Base-by-base conservation (phyloP, 2,888 invertebrate species). In the Physocephala rufipes region DNA sequence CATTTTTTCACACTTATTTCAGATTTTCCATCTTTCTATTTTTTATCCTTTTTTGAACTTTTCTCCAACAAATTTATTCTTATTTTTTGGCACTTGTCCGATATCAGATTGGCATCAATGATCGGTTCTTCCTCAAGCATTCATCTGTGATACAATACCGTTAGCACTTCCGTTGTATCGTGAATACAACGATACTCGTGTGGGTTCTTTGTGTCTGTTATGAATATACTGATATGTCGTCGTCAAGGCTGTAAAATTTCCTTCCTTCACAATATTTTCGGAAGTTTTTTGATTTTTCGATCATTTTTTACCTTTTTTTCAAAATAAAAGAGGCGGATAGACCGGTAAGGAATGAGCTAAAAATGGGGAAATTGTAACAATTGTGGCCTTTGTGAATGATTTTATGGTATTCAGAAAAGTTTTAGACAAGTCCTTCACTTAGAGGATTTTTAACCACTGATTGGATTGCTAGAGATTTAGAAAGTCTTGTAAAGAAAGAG, bases 111-210 rank as follows among this genome's bases (percentile, higher is more conserved):
- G 36, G 16, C 26, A 15, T 16, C 58, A 24, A 26, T 24, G 13
- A 0, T 24, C 63, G n/a, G n/a, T n/a, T n/a, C n/a, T n/a, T n/a
- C 63, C 43, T 24, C 26, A 2, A 45, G 63, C 47, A 15, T n/a
- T n/a, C n/a, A n/a, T 63, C 63, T 63, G 26, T 19, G 15, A 63
- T 63, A 26, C 63, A 63, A 63, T 63, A 21, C 15, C 21, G 45
- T n/a, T 26, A 63, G 63, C 63, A 63, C 45, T 63, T 63, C 63
- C 43, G 63, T 21, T 36, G 19, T 62, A 19, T n/a, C 55, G 36
- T 55, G n/a, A n/a, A 13, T 13, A 24, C 21, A n/a, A n/a, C n/a
- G n/a, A 12, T 53, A 53, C 55, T 53, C 9, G 9, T 36, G 9
- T 36, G 36, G 4, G 36, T 36, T n/a, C 5, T 36, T 4, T 36